phyloP scores from a whole-genome alignment of 2,797 vertebrate genomes.

The Lerista edwardsae region DNA sequence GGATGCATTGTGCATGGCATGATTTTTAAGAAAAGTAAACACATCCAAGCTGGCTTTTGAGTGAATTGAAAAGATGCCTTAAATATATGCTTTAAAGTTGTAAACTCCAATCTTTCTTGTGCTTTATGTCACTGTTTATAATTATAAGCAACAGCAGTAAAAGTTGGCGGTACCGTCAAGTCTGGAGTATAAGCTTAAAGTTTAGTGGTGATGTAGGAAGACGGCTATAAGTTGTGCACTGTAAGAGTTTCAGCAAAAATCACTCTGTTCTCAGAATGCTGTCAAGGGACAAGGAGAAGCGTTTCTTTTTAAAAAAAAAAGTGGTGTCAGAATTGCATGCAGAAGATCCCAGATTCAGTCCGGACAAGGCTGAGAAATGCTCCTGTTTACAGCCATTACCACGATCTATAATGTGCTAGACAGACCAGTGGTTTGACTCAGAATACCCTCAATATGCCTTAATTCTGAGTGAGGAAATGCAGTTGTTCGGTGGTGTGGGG shows the following conservation, averaged over 20 bases:
- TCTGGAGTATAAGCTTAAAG: neutral
- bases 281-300: neutral
- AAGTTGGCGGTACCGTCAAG: neutral
- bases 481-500: neutral
- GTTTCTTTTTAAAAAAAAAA: neutral
- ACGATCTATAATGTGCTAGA: too few relatives aligned
- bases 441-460: neutral
- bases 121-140: slow-evolving; percentile 21
- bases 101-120: slow-evolving; percentile 38
- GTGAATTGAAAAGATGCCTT: slow-evolving; percentile 37
- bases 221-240: neutral
- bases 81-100: slow-evolving; percentile 37
- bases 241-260: neutral
- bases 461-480: neutral
- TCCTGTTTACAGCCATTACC: too few relatives aligned
- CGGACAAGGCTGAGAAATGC: too few relatives aligned
- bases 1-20: slow-evolving; percentile 57
- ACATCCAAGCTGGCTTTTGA: slow-evolving; percentile 34
- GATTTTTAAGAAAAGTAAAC: slow-evolving; percentile 11
- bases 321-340: neutral
- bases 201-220: neutral
- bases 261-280: neutral
- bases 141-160: slow-evolving; percentile 11
- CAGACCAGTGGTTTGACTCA: too few relatives aligned
- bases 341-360: too few relatives aligned